Base-by-base conservation (phyloP, 1,140 invertebrate genomes). In the Drosophila insularis region DNA sequence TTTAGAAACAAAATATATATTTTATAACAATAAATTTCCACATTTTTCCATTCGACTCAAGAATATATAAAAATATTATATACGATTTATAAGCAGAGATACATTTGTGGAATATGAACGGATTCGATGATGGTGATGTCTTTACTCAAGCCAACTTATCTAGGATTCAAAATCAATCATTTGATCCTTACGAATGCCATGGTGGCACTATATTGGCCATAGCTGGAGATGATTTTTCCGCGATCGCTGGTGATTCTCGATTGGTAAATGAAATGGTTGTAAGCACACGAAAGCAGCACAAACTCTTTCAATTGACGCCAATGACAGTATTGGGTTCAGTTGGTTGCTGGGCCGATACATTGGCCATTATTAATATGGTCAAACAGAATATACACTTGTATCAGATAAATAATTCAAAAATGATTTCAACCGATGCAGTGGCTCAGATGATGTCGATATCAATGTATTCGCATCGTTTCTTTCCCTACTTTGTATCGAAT, bases 401-500 rank as follows among this genome's bases (percentile, higher is more conserved):
- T 89, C 94, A 96, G 71, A 97, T 99, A 92, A 97, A 99, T 65
- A 98, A 99, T 92, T 95, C 98, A 80, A 98, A 98, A 91, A 93
- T 94, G 1, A 99, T 99, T 97, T 94, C 95, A 4, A 98, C 98
- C 0, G 94, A 95, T 68, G 98, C 99, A 8, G 94, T 97, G 10
- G 97, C 98, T 11, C 98, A 99, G 92, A 96, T 99, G 95, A 92
- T 99, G 1, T 98, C 98, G 0, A 98, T 97, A 5, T 96, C 98
- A 94, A 93, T 99, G 67, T 99, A 99, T 91, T 96, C 98, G 84
- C 98, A 98, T 80, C 94, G 99, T 70, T 99, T 99, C 92, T 99
- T 99, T 92, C 99, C 99, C 0, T 99, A 99, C 91, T 99, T 99
- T 91, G 96, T 99, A 5, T 96, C 96, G 32, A 99, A 98, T 91